Evolutionary conservation across 1,140 invertebrate genomes (phyloP), one percentile per base, ranked within the genome.

Genomic region (Tenebrio molitor): DNA sequence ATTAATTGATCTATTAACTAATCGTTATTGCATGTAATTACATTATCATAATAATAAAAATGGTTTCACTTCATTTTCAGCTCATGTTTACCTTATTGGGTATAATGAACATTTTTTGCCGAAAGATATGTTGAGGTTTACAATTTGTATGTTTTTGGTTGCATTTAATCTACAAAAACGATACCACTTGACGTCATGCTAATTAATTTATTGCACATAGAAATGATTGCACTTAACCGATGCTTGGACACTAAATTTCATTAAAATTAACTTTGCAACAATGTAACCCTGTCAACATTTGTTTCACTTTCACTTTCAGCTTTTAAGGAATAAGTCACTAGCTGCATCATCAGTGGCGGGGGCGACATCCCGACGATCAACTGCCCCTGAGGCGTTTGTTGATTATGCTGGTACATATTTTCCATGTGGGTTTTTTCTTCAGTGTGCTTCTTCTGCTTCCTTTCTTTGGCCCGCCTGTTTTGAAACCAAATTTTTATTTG

Each of bases 381-480:
- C 89, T 85, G 99, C 98, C 33, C 96, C 44, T 50, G 44, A 23
- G 4, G 4, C 29, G 29, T 4, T 50, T 50, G 17, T 19, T 50
- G 15, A 12, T 50, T 16, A 10, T 50, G 15, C 14, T 50, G 44
- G 17, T 21, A 50, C 0, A 50, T 5, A 50, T 21, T 50, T 16
- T 50, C 19, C 1, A 50, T 1, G 19, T 50, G 44, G 3, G 1
- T 2, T 58, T 58, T 58, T 14, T 58, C 50, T 58, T 58, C 50
- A n/a, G 29, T 15, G 15, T 89, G 85, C 82, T 95, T 95, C 50
- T 87, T 84, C 78, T 92, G 89, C 79, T 95, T 98, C 2, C 96
- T 86, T 74, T 98, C 95, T 84, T 98, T 98, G 10, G 97, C 95
- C 2, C 96, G 88, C 15, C 96, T 88, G 82, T 98, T 98, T 87